Evolutionary conservation across 2,797 vertebrate genomes (phyloP).

Genomic region (Masticophis lateralis): DNA sequence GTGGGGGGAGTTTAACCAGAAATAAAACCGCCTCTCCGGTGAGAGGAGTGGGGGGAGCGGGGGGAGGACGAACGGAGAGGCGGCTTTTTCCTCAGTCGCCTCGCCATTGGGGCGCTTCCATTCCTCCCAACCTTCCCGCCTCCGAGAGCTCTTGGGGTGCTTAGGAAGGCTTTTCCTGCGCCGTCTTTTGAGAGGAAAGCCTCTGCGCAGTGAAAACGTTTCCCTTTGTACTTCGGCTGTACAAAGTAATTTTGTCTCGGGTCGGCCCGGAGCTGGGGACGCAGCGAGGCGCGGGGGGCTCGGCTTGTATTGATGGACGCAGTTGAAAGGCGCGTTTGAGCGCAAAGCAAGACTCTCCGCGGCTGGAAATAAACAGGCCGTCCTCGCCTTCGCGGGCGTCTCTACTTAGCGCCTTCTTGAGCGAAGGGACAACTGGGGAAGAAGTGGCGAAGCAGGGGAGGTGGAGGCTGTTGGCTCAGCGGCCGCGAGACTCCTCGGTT

Average conservation of each 20-base stretch:
- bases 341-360: background rate
- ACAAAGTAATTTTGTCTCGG: background rate
- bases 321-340: background rate
- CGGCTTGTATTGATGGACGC: background rate
- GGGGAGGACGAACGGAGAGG: background rate
- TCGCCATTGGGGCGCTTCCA: background rate
- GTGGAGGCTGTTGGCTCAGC: background rate
- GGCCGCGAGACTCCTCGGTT: background rate
- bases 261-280: background rate
- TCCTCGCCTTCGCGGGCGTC: background rate
- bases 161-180: background rate
- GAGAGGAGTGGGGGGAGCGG: background rate
- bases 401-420: background rate
- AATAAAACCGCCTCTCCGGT: background rate
- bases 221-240: background rate
- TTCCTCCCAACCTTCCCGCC: background rate
- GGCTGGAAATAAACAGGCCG: background rate
- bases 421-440: background rate
- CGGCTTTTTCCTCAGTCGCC: background rate
- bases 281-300: background rate
- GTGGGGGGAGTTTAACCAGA: background rate
- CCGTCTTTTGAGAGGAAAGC: background rate
- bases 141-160: background rate
- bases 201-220: background rate
- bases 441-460: no score